phyloP scores from a whole-genome alignment of 2,113 vertebrate genomes.

The Strigops habroptila region DNA sequence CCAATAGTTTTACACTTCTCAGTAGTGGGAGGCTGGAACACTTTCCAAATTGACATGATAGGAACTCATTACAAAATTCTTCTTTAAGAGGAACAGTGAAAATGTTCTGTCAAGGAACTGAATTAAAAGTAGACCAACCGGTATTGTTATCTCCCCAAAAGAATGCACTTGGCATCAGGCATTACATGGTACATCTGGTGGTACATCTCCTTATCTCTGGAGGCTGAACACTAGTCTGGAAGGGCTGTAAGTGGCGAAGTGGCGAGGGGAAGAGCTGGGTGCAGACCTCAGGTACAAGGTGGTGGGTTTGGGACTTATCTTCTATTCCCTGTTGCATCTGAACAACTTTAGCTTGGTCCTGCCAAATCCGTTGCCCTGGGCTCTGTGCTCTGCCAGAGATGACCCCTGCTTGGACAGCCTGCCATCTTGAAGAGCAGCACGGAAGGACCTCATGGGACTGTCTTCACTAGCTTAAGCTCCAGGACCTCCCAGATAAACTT shows the following conservation, averaged over 20 bases:
- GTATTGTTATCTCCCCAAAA: conserved; percentile 67
- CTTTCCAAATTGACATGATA: conserved; percentile 72
- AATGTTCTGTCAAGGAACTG: conserved; percentile 70
- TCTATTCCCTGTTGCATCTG: background rate
- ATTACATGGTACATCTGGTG: conserved; percentile 13
- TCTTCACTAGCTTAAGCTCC: background rate
- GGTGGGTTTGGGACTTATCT: background rate
- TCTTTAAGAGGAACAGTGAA: conserved; percentile 49
- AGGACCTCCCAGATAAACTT: background rate
- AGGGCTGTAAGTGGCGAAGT: background rate
- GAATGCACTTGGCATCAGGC: conserved; percentile 33
- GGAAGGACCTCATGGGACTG: background rate
- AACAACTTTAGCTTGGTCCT: background rate
- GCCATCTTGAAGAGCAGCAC: background rate
- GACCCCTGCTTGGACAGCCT: background rate
- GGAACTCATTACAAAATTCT: conserved; percentile 71
- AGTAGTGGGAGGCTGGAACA: conserved; percentile 66
- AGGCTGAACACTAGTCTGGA: background rate
- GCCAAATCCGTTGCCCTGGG: background rate
- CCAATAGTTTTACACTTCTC: conserved; percentile 72
- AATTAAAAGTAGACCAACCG: conserved; percentile 68
- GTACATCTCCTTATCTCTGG: background rate
- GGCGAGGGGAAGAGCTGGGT: background rate
- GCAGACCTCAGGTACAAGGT: background rate
- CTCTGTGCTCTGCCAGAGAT: background rate